A percentile compares a stretch with the other conserved stretches of the same genome.
These are phyloP conservation scores for Drosophila anomalipes DNA, from an alignment of 2,888 invertebrate genomes.

Conservation along the genomic window DNA sequence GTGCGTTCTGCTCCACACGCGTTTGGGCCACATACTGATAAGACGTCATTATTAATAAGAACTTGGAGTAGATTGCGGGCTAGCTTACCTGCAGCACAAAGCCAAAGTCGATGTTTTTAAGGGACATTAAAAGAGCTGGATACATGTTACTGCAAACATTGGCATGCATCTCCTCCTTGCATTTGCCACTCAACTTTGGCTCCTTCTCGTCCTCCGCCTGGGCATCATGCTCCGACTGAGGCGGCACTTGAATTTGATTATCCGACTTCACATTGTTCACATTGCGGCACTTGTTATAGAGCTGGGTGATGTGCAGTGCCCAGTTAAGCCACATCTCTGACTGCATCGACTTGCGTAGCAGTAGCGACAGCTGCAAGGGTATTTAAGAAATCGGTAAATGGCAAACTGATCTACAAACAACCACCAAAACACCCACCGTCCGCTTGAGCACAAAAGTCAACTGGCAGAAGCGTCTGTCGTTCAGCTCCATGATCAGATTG, in stretches of 20 bases:
- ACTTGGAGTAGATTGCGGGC: rapidly evolving
- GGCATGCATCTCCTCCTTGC: constrained; percentile 76
- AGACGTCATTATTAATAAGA: not conserved
- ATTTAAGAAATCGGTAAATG: not conserved
- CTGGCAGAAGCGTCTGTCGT: constrained; percentile 82
- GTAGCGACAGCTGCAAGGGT: constrained; percentile 66
- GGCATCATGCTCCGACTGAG: constrained; percentile 6
- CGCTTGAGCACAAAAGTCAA: constrained; percentile 83
- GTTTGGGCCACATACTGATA: constrained; percentile 75
- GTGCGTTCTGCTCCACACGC: constrained; percentile 80
- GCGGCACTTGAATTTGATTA: constrained; percentile 18
- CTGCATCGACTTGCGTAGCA: constrained; percentile 80
- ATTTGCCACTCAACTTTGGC: constrained; percentile 43
- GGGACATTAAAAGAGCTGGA: constrained; percentile 89
- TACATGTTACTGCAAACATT: constrained; percentile 91
- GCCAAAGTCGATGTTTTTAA: constrained; percentile 90
- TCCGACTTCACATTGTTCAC: constrained; percentile 29
- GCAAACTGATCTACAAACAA: too few relatives aligned
- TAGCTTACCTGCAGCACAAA: constrained; percentile 89
- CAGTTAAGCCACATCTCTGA: constrained; percentile 80
- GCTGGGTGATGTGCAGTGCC: constrained; percentile 79
- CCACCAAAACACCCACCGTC: constrained; percentile 66
- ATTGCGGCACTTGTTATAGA: constrained; percentile 80
- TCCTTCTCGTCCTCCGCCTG: constrained; percentile 46
- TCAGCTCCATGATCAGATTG: constrained; percentile 77